Evolutionary conservation across 1,140 invertebrate species (phyloP).

Genomic region (Apis cerana): DNA sequence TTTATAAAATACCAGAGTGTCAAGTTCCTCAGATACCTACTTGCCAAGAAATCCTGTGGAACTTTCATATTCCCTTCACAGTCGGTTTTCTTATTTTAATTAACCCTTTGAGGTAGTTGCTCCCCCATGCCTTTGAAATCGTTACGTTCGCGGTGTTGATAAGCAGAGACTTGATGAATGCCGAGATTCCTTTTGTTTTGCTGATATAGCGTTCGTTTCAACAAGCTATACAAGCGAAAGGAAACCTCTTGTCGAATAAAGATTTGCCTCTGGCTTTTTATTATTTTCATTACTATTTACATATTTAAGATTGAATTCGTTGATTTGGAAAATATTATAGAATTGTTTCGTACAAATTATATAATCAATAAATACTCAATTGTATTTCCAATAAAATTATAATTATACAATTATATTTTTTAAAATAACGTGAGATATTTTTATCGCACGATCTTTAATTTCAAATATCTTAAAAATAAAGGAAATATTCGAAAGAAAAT

Average conservation of each 20-base stretch:
- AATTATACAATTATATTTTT: too few species aligned
- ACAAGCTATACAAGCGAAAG: too few species aligned
- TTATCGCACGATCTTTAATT: too few species aligned
- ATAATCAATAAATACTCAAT: too few species aligned
- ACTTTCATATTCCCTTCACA: constrained; percentile 1
- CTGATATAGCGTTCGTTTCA: neutral
- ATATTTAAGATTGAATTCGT: too few species aligned
- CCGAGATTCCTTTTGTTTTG: neutral
- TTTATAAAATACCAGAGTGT: constrained; percentile 36
- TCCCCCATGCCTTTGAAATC: constrained; percentile 4
- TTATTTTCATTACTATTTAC: neutral
- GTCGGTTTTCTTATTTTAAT: constrained; percentile 54
- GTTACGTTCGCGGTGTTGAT: neutral
- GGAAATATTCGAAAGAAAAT: too few species aligned
- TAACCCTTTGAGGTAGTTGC: constrained; percentile 48
- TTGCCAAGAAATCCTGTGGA: constrained; percentile 36
- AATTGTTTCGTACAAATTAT: too few species aligned
- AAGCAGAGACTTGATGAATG: neutral
- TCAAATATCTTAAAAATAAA: too few species aligned
- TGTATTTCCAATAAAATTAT: too few species aligned
- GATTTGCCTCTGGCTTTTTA: neutral
- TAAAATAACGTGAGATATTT: too few species aligned
- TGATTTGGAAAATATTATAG: too few species aligned
- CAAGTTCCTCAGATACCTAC: constrained; percentile 7
- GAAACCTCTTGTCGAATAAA: neutral